Evolutionary conservation across 2,888 invertebrate genomes (phyloP), one percentile per base, ranked within the genome.

Genomic region (Tridacna gigas): DNA sequence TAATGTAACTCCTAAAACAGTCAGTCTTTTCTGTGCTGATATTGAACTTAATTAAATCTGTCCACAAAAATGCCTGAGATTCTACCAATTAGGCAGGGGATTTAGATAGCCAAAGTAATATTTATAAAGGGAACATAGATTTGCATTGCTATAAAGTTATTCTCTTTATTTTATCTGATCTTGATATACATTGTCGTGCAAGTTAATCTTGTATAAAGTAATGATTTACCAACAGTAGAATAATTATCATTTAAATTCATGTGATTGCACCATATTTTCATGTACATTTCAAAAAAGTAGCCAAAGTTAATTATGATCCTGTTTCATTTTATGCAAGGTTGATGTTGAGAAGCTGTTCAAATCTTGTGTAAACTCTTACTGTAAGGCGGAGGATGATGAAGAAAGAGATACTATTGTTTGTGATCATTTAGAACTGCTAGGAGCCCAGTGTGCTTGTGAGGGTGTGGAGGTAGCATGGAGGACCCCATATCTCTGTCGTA

Each of bases 401-500:
- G 81, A 84, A 15, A 67, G 76, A n/a, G 79, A 86, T 15, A 25
- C 66, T 0, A 80, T 88, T 9, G 74, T 83, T 28, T 89, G 89
- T 74, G 79, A 86, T 25, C 65, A 77, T 45, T 76, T 84, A 20
- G 83, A 83, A n/a, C 60, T 66, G 20, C 84, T 80, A 28, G 83
- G 82, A 15, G 69, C 76, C 2, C 77, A 79, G 20, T 89, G 89
- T 77, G 67, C 82, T 7, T 76, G 77, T 26, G 69, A 82, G 15
- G 82, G 83, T 26, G 75, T 84, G 3, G 79, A 85, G 48, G 85
- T 89, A 15, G 80, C 85, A 28, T 89, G 89, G 89, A 82, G 89
- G 63, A 79, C 80, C n/a, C 77, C 77, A 20, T 75, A 82, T 47
- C 65, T 86, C 9, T 89, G 89, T 51, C 88, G 89, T 89, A 79